Conservation (phyloP, 2,797 vertebrate species). For the Eulemur mongoz region DNA sequence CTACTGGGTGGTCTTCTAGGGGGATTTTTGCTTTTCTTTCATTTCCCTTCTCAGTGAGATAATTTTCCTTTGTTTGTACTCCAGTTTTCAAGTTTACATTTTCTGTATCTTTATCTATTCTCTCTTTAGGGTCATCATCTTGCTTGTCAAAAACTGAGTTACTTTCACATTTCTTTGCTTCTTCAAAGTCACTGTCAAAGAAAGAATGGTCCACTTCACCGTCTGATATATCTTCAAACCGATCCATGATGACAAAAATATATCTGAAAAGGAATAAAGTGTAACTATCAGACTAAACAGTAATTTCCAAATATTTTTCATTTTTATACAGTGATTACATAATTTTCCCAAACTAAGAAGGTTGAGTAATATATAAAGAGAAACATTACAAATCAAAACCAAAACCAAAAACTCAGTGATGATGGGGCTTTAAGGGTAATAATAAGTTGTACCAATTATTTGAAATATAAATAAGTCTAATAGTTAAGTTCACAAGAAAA, state of each 20-base stretch:
- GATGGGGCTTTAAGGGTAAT: background rate
- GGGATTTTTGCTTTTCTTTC: constrained; percentile 66
- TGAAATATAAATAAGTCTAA: background rate
- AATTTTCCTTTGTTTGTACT: constrained; percentile 62
- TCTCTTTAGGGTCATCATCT: constrained; percentile 60
- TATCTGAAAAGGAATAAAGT: constrained; percentile 53
- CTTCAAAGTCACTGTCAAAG: constrained; percentile 95
- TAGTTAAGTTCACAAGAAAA: constrained; percentile 30
- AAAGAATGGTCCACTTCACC: constrained; percentile 97
- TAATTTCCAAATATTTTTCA: constrained; percentile 20
- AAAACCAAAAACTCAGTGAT: background rate
- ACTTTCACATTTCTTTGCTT: constrained; percentile 75
- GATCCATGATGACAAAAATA: constrained; percentile 87
- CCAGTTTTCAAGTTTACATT: constrained; percentile 42
- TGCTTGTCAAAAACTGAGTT: constrained; percentile 63
- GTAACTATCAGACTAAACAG: constrained; percentile 34
- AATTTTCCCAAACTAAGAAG: constrained; percentile 26
- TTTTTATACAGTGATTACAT: background rate
- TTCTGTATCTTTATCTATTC: constrained; percentile 49
- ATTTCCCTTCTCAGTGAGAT: constrained; percentile 67
- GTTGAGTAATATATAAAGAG: background rate
- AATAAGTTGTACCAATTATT: background rate
- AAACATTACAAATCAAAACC: background rate
- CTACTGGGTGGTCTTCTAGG: constrained; percentile 11
- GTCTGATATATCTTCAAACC: constrained; percentile 89